Evolutionary conservation across 2,888 invertebrate species (phyloP), one percentile per base, ranked within the genome.

Genomic region (Lissocephala sabroskyi): DNA sequence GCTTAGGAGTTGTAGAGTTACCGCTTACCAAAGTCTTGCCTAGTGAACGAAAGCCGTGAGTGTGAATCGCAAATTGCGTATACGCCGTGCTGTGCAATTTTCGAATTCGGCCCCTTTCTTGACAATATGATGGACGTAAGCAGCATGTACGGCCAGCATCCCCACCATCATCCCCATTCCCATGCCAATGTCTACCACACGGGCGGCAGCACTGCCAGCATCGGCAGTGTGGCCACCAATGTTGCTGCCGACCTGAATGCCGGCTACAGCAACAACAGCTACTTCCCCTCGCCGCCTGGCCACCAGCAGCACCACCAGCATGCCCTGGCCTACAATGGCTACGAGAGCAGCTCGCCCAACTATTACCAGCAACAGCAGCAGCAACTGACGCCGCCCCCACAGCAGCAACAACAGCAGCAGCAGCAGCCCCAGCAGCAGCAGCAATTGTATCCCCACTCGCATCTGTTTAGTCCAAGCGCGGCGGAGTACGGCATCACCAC

Each of bases 51-150:
- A n/a, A n/a, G n/a, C n/a, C n/a, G n/a, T n/a, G n/a, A n/a, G n/a
- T n/a, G n/a, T n/a, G n/a, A n/a, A n/a, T n/a, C n/a, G n/a, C n/a
- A n/a, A n/a, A n/a, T n/a, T n/a, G n/a, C n/a, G n/a, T n/a, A n/a
- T n/a, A n/a, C n/a, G n/a, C n/a, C n/a, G n/a, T n/a, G n/a, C n/a
- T n/a, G n/a, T n/a, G n/a, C n/a, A n/a, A n/a, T n/a, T n/a, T n/a
- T n/a, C n/a, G n/a, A n/a, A n/a, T n/a, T n/a, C n/a, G n/a, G n/a
- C n/a, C n/a, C n/a, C n/a, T n/a, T n/a, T 53, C 49, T 59, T 17
- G 45, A 62, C 81, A 85, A 84, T 79, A 85, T 85, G 85, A 85
- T 85, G 85, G 85, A 85, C 84, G 82, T 85, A 70, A 81, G 84
- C 79, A 82, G 84, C 74, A 85, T 85, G 85, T 85, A 84, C 74